phyloP scores from a whole-genome alignment of 2,113 vertebrate species.

The Sporophila hypoxantha region DNA sequence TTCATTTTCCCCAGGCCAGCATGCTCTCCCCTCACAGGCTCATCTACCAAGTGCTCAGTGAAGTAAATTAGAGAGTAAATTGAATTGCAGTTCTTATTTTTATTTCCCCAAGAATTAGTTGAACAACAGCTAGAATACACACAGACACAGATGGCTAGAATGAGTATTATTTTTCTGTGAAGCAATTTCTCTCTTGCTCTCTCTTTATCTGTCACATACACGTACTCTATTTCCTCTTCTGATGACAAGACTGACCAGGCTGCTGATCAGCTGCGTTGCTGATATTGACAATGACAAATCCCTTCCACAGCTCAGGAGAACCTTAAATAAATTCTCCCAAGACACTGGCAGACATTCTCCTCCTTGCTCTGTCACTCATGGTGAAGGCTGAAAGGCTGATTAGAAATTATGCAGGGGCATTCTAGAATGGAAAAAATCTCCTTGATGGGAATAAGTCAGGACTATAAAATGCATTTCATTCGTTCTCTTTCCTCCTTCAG shows the following conservation, averaged over 20 bases:
- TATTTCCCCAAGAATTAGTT: constrained; percentile 38
- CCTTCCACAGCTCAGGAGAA: constrained; percentile 5
- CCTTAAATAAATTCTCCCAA: constrained; percentile 41
- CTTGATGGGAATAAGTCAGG: neutral
- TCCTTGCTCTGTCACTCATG: constrained; percentile 25
- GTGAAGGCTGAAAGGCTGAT: neutral
- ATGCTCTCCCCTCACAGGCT: neutral
- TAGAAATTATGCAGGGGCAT: constrained; percentile 10
- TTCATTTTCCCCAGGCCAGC: neutral
- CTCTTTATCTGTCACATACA: neutral
- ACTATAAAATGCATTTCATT: neutral
- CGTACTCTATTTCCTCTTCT: neutral
- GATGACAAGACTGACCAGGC: constrained; percentile 5
- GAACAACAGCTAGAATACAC: constrained; percentile 10
- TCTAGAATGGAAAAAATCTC: constrained; percentile 7
- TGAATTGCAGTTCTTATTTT: constrained; percentile 8
- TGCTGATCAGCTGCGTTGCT: neutral
- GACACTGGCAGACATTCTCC: neutral
- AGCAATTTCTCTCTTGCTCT: neutral
- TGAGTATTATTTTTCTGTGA: neutral
- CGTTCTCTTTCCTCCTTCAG: neutral
- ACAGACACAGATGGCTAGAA: neutral
- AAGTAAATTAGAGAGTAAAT: constrained; percentile 51
- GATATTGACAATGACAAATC: constrained; percentile 50
- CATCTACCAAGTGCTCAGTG: neutral